Evolutionary conservation across 2,797 vertebrate genomes (phyloP).

Genomic region (Hippocampus kuda): DNA sequence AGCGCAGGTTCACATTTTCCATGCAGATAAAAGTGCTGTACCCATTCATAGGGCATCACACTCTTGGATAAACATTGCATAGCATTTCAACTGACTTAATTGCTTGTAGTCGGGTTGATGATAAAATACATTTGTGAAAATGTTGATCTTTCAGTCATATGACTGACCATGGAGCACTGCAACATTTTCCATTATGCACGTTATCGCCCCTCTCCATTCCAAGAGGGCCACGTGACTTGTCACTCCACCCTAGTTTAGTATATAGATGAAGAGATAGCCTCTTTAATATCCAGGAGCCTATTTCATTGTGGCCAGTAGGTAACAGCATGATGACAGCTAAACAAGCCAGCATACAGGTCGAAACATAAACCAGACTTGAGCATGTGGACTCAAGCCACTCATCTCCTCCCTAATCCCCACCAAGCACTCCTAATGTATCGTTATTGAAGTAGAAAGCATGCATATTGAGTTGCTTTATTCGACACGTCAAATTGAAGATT

Average conservation of each 20-base stretch:
- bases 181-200: slow-evolving; percentile 37
- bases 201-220: slow-evolving; percentile 29
- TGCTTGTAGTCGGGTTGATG: slow-evolving; percentile 39
- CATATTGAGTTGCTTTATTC: slow-evolving; percentile 14
- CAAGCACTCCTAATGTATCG: slow-evolving; percentile 17
- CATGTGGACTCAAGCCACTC: slow-evolving; percentile 22
- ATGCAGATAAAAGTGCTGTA: slow-evolving; percentile 55
- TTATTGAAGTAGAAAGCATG: slow-evolving; percentile 23
- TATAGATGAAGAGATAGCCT: slow-evolving; percentile 64
- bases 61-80: slow-evolving; percentile 65
- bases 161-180: slow-evolving; percentile 31
- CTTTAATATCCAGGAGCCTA: slow-evolving; percentile 68
- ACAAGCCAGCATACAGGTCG: slow-evolving; percentile 52
- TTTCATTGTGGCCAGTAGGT: slow-evolving; percentile 62
- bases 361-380: slow-evolving; percentile 44
- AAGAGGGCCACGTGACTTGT: slow-evolving; percentile 46
- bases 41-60: slow-evolving; percentile 51
- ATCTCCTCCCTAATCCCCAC: slow-evolving; percentile 22
- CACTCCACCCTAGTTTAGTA: slow-evolving; percentile 53
- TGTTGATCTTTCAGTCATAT: slow-evolving; percentile 48
- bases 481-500: slow-evolving; percentile 22
- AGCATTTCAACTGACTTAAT: slow-evolving; percentile 54
- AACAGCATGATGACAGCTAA: slow-evolving; percentile 62
- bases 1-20: slow-evolving; percentile 59
- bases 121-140: slow-evolving; percentile 37